Percentiles rank a stretch among this genome's conserved stretches.
Evolutionary conservation across 2,113 vertebrate genomes (phyloP).

Genomic region (Canis aureus): DNA sequence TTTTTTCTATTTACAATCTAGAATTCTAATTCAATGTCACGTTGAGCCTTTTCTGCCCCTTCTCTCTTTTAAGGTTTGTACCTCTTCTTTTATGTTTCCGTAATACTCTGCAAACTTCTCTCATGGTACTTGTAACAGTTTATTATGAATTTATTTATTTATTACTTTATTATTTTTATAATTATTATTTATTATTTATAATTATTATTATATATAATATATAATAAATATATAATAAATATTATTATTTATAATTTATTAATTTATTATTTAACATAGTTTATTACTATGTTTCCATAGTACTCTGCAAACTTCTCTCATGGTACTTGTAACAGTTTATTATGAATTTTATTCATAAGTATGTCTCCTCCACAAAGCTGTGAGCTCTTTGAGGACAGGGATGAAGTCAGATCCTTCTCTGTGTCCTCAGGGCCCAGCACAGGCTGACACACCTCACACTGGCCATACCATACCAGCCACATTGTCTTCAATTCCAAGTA

Average conservation of each 20-base stretch:
- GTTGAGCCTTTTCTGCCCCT: neutral
- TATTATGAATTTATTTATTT: neutral
- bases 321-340: neutral
- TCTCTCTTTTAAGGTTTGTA: neutral
- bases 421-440: neutral
- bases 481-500: neutral
- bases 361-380: conserved; percentile 17
- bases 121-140: neutral
- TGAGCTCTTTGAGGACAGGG: neutral
- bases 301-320: neutral
- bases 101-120: neutral
- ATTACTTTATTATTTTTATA: no score
- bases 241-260: no score
- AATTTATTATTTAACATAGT: no score
- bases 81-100: neutral
- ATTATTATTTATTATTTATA: no score
- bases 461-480: neutral
- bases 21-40: neutral
- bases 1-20: neutral
- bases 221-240: no score
- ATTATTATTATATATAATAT: no score
- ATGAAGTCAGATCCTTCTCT: neutral
- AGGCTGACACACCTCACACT: neutral
- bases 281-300: neutral
- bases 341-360: neutral